Base-by-base conservation (phyloP, 2,113 vertebrate genomes). In the Syngnathoides biaculeatus region DNA sequence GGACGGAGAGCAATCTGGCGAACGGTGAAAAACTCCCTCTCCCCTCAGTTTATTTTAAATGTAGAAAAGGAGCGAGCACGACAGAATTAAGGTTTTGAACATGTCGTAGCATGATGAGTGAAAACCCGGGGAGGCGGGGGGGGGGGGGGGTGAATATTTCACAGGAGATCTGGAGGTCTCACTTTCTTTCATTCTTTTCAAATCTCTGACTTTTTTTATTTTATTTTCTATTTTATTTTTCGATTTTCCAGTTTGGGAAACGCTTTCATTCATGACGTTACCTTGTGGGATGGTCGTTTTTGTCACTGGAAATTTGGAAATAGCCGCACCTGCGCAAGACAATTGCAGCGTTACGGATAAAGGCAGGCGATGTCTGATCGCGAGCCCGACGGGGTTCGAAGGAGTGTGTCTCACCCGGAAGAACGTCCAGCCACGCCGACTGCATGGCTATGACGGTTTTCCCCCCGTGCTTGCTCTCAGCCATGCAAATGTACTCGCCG, bases 401-500 rank as follows among this genome's bases (percentile, higher is more conserved):
- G 55, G 39, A 40, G 2, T 11, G 5, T 38, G 42, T 50, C 68
- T 79, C 62, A 99, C 97, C 94, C 35, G 95, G 91, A 62, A 97
- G 87, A 67, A 99, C 94, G 0, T 94, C 92, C 65, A 99, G 89
- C 97, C 97, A 98, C 4, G 96, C 95, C 0, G 95, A 96, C 78
- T 93, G 94, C 84, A 93, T 93, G 70, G 95, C 92, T 68, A 93
- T 95, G 35, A 94, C 90, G 0, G 90, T 92, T 65, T 93, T 91
- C 45, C 95, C 95, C 0, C 88, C 92, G 1, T 89, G 87, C 43
- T 87, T 92, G 76, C 92, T 95, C 80, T 96, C 93, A 0, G 94
- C 96, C 86, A 94, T 87, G 84, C 96, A 99, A 35, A 95, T 92
- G 82, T 98, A 99, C 77, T 97, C 94, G n/a, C 96, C 97, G 0